Conservation (phyloP, 2,113 vertebrate genomes). For the Saccopteryx leptura region DNA sequence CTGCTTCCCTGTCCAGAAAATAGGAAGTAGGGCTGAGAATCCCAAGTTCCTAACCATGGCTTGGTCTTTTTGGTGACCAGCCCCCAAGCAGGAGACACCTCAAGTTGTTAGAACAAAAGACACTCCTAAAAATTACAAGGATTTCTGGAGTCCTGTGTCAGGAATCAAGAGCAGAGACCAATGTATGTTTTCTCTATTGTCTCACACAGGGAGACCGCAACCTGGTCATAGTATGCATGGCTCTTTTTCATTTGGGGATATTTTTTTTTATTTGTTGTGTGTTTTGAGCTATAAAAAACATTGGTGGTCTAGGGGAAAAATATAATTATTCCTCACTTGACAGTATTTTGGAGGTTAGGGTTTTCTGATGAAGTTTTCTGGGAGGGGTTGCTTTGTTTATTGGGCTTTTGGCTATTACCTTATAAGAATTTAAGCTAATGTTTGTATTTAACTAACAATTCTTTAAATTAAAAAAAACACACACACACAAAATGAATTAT, state of each 20-base stretch:
- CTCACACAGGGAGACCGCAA: background rate
- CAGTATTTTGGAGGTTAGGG: background rate
- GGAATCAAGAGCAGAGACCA: background rate
- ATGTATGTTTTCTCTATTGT: background rate
- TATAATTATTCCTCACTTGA: background rate
- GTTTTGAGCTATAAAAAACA: background rate
- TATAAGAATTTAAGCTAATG: background rate
- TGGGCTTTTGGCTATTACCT: background rate
- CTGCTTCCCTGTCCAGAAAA: background rate
- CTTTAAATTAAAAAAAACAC: background rate
- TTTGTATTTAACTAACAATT: constrained; percentile 27
- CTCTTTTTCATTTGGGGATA: background rate
- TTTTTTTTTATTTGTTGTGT: background rate
- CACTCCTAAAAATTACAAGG: background rate
- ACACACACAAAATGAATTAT: background rate
- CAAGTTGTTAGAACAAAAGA: background rate
- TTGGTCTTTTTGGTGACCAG: background rate
- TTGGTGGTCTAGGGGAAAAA: background rate
- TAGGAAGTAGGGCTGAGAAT: background rate
- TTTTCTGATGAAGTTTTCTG: background rate
- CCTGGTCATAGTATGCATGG: background rate
- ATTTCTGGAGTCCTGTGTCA: background rate
- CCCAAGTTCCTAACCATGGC: background rate
- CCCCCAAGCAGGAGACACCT: background rate
- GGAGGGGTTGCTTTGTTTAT: background rate